Conservation (phyloP, 2,888 invertebrate species). For the Anthrax anthrax region DNA sequence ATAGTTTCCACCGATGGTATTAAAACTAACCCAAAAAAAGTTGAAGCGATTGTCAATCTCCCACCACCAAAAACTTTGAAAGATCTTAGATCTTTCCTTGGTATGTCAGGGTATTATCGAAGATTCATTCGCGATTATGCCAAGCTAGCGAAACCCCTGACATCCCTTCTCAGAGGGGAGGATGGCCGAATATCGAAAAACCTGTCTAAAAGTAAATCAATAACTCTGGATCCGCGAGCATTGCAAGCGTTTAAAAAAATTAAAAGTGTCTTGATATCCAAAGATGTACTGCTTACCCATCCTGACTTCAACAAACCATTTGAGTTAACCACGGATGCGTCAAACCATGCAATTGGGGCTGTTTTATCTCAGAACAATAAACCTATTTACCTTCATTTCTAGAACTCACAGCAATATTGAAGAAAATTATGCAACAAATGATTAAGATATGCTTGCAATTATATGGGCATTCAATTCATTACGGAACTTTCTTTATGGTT, state of each 20-base stretch:
- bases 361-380: neutral
- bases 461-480: conserved; percentile 1
- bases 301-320: neutral
- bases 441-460: neutral
- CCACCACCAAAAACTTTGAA: conserved; percentile 11
- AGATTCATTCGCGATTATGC: conserved; percentile 14
- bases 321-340: conserved; percentile 9
- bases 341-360: neutral
- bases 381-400: neutral
- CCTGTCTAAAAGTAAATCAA: conserved; percentile 8
- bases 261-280: neutral
- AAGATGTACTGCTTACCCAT: neutral
- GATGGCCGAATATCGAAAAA: conserved; percentile 5
- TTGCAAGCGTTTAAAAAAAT: neutral
- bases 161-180: conserved; percentile 13
- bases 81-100: conserved; percentile 12
- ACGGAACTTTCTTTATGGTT: neutral
- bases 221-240: neutral
- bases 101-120: conserved; percentile 14
- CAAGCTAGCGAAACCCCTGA: conserved; percentile 14
- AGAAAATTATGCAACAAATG: conserved; percentile 1
- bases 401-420: neutral
- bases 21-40: conserved; percentile 16
- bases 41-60: conserved; percentile 13
- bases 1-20: conserved; percentile 16